These are phyloP conservation scores for Pristis pectinata DNA, from an alignment of 2,797 vertebrate genomes.

Conservation along the genomic window DNA sequence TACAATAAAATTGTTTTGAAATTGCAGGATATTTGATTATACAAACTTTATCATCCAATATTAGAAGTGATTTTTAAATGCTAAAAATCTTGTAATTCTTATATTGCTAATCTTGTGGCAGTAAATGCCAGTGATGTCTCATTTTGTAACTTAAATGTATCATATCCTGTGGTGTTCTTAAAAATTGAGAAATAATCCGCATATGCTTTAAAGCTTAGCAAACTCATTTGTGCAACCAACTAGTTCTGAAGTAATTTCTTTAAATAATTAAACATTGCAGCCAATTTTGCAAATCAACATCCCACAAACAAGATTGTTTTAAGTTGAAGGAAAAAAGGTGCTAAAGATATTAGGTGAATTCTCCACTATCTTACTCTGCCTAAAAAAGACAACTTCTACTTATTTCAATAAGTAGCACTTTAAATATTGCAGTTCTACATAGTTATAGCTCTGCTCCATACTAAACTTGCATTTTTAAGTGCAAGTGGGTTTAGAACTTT, in stretches of 20 bases:
- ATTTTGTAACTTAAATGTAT: no score
- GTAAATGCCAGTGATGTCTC: no score
- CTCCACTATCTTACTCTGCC: no score
- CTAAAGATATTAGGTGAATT: not conserved
- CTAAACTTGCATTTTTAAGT: no score
- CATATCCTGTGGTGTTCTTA: not conserved
- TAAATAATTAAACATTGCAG: not conserved
- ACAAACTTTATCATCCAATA: no score
- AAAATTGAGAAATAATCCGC: not conserved
- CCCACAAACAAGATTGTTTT: not conserved
- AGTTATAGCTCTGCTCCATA: no score
- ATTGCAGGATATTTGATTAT: not conserved
- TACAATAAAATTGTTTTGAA: not conserved
- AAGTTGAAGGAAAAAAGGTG: not conserved
- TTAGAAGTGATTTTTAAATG: no score
- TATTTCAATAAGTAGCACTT: not conserved
- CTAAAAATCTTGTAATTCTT: no score
- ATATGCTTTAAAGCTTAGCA: not conserved
- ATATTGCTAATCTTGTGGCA: no score
- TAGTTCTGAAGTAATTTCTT: not conserved
- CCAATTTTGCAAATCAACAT: not conserved
- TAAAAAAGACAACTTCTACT: not conserved
- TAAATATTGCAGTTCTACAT: not conserved
- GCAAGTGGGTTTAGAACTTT: not conserved
- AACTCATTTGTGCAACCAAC: not conserved